Conservation (phyloP, 92 coral and sea anemone genomes). For the Epizoanthus rinbou region DNA sequence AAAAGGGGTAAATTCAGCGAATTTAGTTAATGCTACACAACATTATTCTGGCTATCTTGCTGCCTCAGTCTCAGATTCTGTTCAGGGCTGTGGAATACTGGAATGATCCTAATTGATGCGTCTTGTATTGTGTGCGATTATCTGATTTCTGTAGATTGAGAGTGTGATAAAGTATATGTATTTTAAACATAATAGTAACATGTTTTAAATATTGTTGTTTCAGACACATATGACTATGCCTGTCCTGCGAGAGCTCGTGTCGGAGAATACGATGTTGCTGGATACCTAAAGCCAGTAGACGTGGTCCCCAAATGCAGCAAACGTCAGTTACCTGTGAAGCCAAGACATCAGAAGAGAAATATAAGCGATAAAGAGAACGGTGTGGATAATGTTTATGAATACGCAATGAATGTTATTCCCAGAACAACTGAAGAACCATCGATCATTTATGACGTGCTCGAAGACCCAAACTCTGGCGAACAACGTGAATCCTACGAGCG, state of each 20-base stretch:
- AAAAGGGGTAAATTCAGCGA: too few species aligned
- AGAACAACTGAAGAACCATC: background rate
- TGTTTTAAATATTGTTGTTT: background rate
- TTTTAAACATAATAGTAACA: too few species aligned
- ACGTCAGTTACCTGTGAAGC: background rate
- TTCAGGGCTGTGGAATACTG: too few species aligned
- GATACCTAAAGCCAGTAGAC: background rate
- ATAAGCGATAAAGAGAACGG: too few species aligned
- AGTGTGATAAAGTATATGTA: too few species aligned
- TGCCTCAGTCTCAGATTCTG: too few species aligned
- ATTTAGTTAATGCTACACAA: too few species aligned
- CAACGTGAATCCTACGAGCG: background rate
- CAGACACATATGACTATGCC: constrained; percentile 1
- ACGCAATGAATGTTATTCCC: background rate
- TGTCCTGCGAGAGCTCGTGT: background rate
- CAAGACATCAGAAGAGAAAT: background rate
- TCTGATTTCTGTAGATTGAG: too few species aligned
- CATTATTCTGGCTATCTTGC: too few species aligned
- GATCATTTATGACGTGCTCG: constrained; percentile 20
- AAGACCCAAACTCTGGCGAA: background rate
- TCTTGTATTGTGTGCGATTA: too few species aligned
- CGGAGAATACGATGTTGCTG: background rate
- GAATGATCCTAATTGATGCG: too few species aligned
- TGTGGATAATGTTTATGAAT: constrained; percentile 1
- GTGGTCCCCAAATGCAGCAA: background rate